A percentile compares a stretch with the other conserved stretches of the same genome.
Conservation (phyloP, 2,888 invertebrate species). For the Caenorhabditis sp. region DNA sequence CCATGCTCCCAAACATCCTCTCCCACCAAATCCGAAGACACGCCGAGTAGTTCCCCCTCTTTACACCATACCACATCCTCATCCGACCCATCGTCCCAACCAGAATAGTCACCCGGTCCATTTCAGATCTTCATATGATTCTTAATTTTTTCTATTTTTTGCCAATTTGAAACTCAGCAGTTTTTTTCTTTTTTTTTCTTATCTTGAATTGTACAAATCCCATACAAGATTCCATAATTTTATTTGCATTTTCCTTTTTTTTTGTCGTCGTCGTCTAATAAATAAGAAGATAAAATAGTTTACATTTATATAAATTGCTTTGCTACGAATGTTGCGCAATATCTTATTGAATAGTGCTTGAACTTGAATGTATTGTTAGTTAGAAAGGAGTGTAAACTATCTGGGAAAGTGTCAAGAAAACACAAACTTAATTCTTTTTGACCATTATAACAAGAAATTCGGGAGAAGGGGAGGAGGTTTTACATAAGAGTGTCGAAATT, state of each 20-base stretch:
- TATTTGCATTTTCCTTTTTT: neutral
- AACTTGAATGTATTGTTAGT: neutral
- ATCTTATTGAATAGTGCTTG: slow-evolving; percentile 23
- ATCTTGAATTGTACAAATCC: neutral
- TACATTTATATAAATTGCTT: neutral
- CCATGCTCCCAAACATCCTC: slow-evolving; percentile 31
- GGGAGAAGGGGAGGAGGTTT: no score
- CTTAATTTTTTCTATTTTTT: slow-evolving; percentile 11
- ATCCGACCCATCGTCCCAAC: slow-evolving; percentile 28
- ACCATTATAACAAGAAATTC: no score
- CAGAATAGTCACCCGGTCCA: slow-evolving; percentile 14
- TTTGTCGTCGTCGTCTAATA: no score
- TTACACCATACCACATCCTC: neutral
- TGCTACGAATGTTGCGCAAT: neutral
- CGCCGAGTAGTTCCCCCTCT: slow-evolving; percentile 5
- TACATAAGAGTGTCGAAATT: no score
- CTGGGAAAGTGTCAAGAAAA: no score
- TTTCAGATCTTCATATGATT: neutral
- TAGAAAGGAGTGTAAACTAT: slow-evolving; percentile 9
- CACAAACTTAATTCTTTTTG: no score
- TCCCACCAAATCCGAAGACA: slow-evolving; percentile 3
- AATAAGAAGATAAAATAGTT: slow-evolving; percentile 17
- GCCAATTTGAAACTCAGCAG: slow-evolving; percentile 27
- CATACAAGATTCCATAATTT: slow-evolving; percentile 6
- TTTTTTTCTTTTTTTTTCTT: slow-evolving; percentile 6